Evolutionary conservation across 2,888 invertebrate genomes (phyloP).

Genomic region (Drosophila merina): DNA sequence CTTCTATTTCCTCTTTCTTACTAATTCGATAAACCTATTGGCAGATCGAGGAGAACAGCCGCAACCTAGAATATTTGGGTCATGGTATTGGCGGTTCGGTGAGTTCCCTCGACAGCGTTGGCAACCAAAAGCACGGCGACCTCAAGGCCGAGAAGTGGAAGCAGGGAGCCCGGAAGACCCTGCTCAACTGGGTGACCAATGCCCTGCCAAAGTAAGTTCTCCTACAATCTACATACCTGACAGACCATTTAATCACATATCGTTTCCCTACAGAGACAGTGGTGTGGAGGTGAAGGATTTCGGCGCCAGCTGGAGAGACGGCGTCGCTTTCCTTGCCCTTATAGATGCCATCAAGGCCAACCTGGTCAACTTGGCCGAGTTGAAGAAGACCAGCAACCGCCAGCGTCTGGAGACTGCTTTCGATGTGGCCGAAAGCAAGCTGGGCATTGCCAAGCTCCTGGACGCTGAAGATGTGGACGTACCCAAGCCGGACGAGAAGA

Average conservation of each 20-base stretch:
- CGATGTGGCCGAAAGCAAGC: conserved; percentile 94
- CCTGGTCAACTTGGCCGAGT: conserved; percentile 93
- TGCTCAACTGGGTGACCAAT: conserved; percentile 97
- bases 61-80: conserved; percentile 93
- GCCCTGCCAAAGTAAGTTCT: conserved; percentile 90
- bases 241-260: too few species aligned
- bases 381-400: conserved; percentile 91
- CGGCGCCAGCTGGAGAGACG: conserved; percentile 97
- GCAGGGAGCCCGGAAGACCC: conserved; percentile 94
- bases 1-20: neutral
- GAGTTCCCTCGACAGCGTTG: conserved; percentile 92
- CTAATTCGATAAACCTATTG: conserved; percentile 15
- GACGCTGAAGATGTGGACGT: conserved; percentile 99
- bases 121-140: conserved; percentile 85
- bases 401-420: conserved; percentile 96
- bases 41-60: conserved; percentile 97
- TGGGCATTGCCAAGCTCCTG: conserved; percentile 95
- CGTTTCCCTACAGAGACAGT: conserved; percentile 87
- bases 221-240: too few species aligned
- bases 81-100: conserved; percentile 91
- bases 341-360: conserved; percentile 97
- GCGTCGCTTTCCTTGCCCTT: conserved; percentile 96
- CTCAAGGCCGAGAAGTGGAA: conserved; percentile 89
- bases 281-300: conserved; percentile 96
- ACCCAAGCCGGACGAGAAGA: conserved; percentile 97